Percentiles rank a stretch among this genome's conserved stretches.
Evolutionary conservation across 2,888 invertebrate species (phyloP).

Genomic region (Orthonychiurus folsomi): DNA sequence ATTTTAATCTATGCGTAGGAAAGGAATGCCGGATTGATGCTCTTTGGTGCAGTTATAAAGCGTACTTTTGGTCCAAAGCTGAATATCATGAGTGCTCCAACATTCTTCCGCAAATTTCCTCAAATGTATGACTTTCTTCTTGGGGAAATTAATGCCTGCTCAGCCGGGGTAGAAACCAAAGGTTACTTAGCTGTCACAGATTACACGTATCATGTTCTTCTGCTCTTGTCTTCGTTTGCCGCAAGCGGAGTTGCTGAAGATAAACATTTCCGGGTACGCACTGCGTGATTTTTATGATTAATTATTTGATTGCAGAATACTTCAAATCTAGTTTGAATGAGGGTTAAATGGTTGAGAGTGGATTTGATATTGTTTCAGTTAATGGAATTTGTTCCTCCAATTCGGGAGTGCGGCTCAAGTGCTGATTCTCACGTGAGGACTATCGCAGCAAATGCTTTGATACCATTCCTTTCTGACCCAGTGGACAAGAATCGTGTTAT

Average conservation of each 20-base stretch:
- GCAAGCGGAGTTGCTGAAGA: conserved; percentile 31
- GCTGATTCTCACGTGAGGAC: conserved; percentile 60
- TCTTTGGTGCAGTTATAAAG: conserved; percentile 72
- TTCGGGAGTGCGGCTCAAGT: conserved; percentile 57
- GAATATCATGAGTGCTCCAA: conserved; percentile 49
- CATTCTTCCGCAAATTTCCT: conserved; percentile 70
- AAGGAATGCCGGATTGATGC: conserved; percentile 73
- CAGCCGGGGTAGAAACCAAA: conserved; percentile 19
- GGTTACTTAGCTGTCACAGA: conserved; percentile 12
- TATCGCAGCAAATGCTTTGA: conserved; percentile 44
- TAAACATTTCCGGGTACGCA: conserved; percentile 26
- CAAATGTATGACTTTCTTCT: conserved; percentile 54
- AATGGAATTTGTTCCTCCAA: conserved; percentile 56
- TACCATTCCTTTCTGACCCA: conserved; percentile 31
- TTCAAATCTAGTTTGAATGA: conserved; percentile 4
- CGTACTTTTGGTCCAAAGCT: conserved; percentile 66
- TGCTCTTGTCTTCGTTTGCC: conserved; percentile 35
- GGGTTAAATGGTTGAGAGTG: background rate
- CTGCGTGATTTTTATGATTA: background rate
- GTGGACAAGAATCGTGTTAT: conserved; percentile 21
- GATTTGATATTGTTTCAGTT: conserved; percentile 47
- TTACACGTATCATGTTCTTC: conserved; percentile 35
- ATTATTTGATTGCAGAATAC: background rate
- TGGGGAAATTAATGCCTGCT: conserved; percentile 44
- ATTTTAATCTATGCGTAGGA: conserved; percentile 48